phyloP scores from a whole-genome alignment of 2,797 vertebrate species.

The Oreortyx pictus region DNA sequence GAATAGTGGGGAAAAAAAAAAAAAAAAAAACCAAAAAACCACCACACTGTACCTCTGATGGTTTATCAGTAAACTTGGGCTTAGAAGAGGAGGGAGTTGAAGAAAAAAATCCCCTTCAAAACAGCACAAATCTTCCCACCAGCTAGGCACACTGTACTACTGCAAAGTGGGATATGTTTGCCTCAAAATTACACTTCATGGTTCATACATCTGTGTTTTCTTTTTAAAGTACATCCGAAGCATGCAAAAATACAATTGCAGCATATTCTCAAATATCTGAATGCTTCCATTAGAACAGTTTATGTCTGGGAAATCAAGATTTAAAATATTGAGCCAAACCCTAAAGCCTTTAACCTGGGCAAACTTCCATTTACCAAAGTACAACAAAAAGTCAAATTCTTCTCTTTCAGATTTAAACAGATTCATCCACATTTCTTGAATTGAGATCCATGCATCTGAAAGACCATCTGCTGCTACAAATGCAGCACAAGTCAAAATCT shows the following conservation, averaged over 20 bases:
- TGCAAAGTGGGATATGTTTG: background rate
- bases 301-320: slow-evolving; percentile 48
- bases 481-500: background rate
- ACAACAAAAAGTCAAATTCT: slow-evolving; percentile 42
- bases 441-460: background rate
- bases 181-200: background rate
- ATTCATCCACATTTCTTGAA: slow-evolving; percentile 23
- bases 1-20: background rate
- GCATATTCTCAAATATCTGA: slow-evolving; percentile 58
- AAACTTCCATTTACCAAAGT: slow-evolving; percentile 49
- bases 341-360: slow-evolving; percentile 54
- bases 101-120: background rate
- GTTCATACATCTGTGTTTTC: slow-evolving; percentile 33
- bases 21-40: background rate
- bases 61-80: background rate
- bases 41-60: background rate
- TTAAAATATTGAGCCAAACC: slow-evolving; percentile 54
- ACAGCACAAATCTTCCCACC: background rate
- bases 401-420: slow-evolving; percentile 1
- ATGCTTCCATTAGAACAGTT: slow-evolving; percentile 47
- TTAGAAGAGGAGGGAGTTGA: background rate
- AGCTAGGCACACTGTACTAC: background rate
- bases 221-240: background rate
- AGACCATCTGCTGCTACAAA: background rate
- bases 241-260: slow-evolving; percentile 29